Base-by-base conservation (phyloP, 2,888 invertebrate species). In the Trichopoda pennipes region DNA sequence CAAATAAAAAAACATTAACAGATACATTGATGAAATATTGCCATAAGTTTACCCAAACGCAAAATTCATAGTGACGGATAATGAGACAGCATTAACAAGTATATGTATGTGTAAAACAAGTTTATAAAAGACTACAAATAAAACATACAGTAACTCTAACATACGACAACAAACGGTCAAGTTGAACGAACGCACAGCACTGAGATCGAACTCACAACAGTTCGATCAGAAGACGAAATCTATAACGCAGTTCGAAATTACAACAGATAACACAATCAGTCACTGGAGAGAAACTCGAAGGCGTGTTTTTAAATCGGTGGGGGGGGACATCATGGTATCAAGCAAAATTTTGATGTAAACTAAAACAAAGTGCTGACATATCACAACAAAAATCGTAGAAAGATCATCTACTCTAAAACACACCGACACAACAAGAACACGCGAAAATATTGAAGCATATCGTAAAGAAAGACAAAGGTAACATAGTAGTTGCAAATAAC, bases 161-260 rank as follows among this genome's bases (percentile, higher is more conserved):
- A 9, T 51, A 14, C 49, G 1, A 63, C 63, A 49, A 21, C 51
- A 49, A 51, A 51, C 51, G 35, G 64, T 35, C 19, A 66, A 66
- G 14, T 64, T 1, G 51, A 51, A 35, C 32, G 35, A 10, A 51
- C 35, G 7, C 51, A 60, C 21, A 64, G 32, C 64, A 51, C 49
- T 28, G 32, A 49, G 32, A 47, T 49, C 32, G 63, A 64, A 51
- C 49, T 21, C 51, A 51, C 64, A 44, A 35, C 35, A 66, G 64
- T 19, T 12, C 63, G 17, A 51, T 51, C 64, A 66, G 51, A 8
- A 35, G 35, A 66, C 51, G 51, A 66, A 51, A 51, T 51, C 49
- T 32, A 16, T 32, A 56, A 56, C 56, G 56, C 56, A 28, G 56
- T 56, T 32, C 16, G 56, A n/a, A 12, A 56, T 32, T 56, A 28